Evolutionary conservation across 2,113 vertebrate species (phyloP), one percentile per base, ranked within the genome.

Genomic region (Aleadryas rufinucha): DNA sequence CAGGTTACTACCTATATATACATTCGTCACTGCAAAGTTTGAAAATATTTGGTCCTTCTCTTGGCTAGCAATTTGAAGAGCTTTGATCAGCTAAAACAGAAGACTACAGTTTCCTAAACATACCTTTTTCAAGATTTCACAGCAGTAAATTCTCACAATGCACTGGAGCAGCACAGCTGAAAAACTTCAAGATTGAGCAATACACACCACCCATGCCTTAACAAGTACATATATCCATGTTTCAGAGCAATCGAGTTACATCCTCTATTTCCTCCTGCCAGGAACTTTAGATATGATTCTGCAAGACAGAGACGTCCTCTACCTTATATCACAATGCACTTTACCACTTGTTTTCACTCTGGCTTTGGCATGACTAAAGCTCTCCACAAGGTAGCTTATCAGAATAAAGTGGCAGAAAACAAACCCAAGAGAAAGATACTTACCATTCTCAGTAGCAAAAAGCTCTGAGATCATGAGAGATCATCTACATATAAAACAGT

Each of bases 211-310:
- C 30, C 16, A 24, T 5, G 13, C 37, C 69, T 30, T 33, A 57
- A 35, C 27, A 54, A 3, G 1, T 5, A 37, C 1, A 4, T 5
- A 28, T 1, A 68, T 7, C 44, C n/a, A 7, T 3, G 44, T n/a
- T 17, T 37, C 57, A 49, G 8, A 64, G 68, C 27, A 63, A 39
- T 16, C 7, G 0, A 74, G 30, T 61, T 84, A 77, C 27, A 93
- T 41, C 13, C 45, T 65, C 41, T 63, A 11, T n/a, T 84, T 65
- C 45, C 19, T 45, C 22, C 28, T 37, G 50, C 5, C 39, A 52
- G 19, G 31, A 81, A 5, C 10, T 75, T 45, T 70, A 50, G 20
- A 74, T 30, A 70, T 1, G 6, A 66, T 75, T 78, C 70, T 59
- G 65, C 60, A 75, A 63, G 26, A 81, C 1, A 5, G 37, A 81